Evolutionary conservation across 2,888 invertebrate genomes (phyloP).

Genomic region (Rhamnusium bicolor): DNA sequence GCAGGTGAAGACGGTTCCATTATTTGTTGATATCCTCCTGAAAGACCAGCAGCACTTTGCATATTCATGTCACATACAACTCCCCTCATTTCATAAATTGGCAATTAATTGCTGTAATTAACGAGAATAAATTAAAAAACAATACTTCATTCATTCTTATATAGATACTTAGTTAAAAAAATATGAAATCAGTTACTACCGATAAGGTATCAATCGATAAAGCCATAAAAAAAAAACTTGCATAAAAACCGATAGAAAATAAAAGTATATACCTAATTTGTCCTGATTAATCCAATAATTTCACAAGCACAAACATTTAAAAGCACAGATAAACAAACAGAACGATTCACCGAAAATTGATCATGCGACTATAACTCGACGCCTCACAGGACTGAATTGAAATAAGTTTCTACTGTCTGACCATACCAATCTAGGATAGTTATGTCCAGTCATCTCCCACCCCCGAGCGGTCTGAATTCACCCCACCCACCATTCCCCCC

Average conservation of each 20-base stretch:
- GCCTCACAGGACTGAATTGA: constrained; percentile 14
- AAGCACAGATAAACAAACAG: constrained; percentile 34
- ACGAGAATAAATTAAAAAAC: neutral
- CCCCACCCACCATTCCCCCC: constrained; percentile 50
- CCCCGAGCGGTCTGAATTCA: constrained; percentile 44
- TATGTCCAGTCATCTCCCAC: constrained; percentile 60
- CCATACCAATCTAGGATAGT: constrained; percentile 58
- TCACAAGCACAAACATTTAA: constrained; percentile 23
- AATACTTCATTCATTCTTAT: neutral
- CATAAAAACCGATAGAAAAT: neutral
- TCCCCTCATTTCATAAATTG: constrained; percentile 59
- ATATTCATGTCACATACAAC: too few species aligned
- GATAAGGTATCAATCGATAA: constrained; percentile 23
- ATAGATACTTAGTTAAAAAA: constrained; percentile 15
- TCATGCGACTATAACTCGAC: constrained; percentile 17
- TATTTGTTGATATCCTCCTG: constrained; percentile 60
- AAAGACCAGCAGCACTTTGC: constrained; percentile 53
- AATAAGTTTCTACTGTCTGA: constrained; percentile 39
- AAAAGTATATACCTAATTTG: neutral
- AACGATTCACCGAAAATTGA: neutral
- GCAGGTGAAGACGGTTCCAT: constrained; percentile 64
- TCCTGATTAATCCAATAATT: constrained; percentile 1
- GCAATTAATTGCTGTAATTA: constrained; percentile 13
- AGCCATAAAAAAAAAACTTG: neutral
- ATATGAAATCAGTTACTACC: neutral